These are phyloP conservation scores for Leucosticte australis DNA, from an alignment of 2,113 vertebrate species.

Conservation along the genomic window DNA sequence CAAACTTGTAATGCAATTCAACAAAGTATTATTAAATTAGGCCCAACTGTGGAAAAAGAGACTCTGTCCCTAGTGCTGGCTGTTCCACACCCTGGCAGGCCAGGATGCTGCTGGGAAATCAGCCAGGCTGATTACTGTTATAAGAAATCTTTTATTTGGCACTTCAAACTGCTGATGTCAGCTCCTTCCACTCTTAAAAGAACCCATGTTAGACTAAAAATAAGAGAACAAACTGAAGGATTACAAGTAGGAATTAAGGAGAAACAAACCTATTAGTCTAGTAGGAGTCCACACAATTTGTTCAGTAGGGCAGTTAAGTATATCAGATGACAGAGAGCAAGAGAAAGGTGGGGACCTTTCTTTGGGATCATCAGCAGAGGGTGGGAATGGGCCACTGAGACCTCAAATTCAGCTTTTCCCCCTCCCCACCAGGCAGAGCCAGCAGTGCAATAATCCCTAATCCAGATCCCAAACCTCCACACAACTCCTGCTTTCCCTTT, in stretches of 20 bases:
- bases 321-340: not conserved
- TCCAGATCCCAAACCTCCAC: not conserved
- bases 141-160: constrained; percentile 53
- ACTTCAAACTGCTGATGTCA: not conserved
- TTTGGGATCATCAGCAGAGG: not conserved
- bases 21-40: not conserved
- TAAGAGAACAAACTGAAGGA: not conserved
- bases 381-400: not conserved
- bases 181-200: not conserved
- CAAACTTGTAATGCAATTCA: not conserved
- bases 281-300: not conserved
- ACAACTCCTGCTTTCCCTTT: not conserved
- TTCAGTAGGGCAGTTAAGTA: not conserved
- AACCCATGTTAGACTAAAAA: not conserved
- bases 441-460: not conserved
- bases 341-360: not conserved
- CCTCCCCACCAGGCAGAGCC: not conserved
- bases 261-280: not conserved
- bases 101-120: constrained; percentile 20
- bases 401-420: not conserved
- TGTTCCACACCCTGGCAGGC: not conserved
- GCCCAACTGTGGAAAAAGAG: not conserved
- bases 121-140: constrained; percentile 43
- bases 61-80: not conserved
- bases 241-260: not conserved